phyloP scores from a whole-genome alignment of 2,888 invertebrate genomes.

The Melanostoma mellinum region DNA sequence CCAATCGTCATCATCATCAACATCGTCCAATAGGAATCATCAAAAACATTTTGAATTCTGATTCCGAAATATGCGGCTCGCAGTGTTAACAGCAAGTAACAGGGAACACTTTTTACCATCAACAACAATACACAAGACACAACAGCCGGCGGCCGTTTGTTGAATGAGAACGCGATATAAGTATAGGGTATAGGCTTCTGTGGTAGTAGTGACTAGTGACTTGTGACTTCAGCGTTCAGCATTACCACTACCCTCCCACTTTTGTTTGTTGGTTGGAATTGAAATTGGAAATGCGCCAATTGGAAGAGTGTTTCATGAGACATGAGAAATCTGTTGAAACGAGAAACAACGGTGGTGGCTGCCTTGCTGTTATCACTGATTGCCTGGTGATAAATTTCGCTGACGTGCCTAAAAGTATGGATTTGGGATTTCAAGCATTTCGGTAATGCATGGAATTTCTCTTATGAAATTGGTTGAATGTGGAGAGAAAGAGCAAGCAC shows the following conservation, averaged over 20 bases:
- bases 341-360: constrained; percentile 13
- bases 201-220: too few species aligned
- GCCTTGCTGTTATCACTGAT: constrained; percentile 59
- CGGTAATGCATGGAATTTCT: constrained; percentile 74
- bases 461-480: constrained; percentile 44
- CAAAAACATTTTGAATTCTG: constrained; percentile 77
- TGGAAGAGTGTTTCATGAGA: constrained; percentile 52
- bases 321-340: neutral
- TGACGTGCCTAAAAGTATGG: constrained; percentile 77
- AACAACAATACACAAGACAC: too few species aligned
- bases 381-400: constrained; percentile 75
- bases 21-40: constrained; percentile 67
- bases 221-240: constrained; percentile 10
- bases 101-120: too few species aligned
- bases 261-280: neutral
- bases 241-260: constrained; percentile 3
- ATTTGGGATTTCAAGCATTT: constrained; percentile 76
- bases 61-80: constrained; percentile 75
- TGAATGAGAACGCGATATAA: too few species aligned
- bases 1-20: constrained; percentile 68
- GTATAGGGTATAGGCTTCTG: too few species aligned
- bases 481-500: constrained; percentile 59
- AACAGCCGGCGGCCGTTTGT: too few species aligned
- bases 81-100: constrained; percentile 48
- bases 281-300: constrained; percentile 45